phyloP scores from a whole-genome alignment of 2,888 invertebrate species.

The Pristionchus fissidentatus region DNA sequence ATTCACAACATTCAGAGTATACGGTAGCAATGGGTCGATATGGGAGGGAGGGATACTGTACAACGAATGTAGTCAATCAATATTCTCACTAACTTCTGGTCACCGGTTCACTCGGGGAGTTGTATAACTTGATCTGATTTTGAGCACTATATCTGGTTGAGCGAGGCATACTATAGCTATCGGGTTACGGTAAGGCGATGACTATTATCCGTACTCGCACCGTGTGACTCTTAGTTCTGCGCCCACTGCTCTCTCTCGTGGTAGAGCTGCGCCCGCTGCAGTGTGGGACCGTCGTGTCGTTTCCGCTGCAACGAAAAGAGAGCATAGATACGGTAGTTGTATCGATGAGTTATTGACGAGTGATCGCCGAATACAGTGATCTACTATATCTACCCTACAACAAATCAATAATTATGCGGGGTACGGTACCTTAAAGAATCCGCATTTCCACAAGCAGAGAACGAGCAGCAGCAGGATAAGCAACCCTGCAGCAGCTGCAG shows the following conservation, averaged over 20 bases:
- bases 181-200: not conserved
- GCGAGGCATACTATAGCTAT: conserved; percentile 1
- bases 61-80: conserved; percentile 39
- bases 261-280: conserved; percentile 46
- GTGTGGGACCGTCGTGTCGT: conserved; percentile 52
- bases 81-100: conserved; percentile 41
- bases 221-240: not conserved
- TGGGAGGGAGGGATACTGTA: conserved; percentile 24
- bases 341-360: not conserved
- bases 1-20: conserved; percentile 33
- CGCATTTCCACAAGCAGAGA: conserved; percentile 56
- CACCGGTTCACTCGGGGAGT: conserved; percentile 13
- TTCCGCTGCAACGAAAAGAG: conserved; percentile 69
- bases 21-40: conserved; percentile 36
- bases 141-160: conserved; percentile 8
- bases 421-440: conserved; percentile 63
- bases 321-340: conserved; percentile 35
- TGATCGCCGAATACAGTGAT: not conserved
- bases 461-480: conserved; percentile 66
- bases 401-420: not conserved
- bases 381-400: not conserved
- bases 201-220: not conserved
- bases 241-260: conserved; percentile 47
- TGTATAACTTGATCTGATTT: conserved; percentile 41
- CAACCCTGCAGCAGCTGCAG: conserved; percentile 67